Base-by-base conservation (phyloP, 2,888 invertebrate species). In the Orthosia incerta region DNA sequence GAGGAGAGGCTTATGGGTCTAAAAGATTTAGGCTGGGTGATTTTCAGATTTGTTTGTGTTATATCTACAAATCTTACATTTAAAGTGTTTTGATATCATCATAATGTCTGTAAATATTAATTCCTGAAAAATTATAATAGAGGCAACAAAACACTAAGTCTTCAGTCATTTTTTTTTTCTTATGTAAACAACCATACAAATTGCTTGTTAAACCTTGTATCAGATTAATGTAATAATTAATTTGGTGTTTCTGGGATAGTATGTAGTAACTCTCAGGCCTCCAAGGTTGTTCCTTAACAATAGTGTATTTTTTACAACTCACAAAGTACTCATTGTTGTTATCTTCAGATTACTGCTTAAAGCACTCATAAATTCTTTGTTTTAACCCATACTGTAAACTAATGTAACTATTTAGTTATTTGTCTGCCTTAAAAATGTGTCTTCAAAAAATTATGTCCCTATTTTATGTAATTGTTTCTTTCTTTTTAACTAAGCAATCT, bases 231-330 rank as follows among this genome's bases (percentile, higher is more conserved):
- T 23, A 20, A 39, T 56, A 61, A 65, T 63, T 67, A 53, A 60
- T 82, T 57, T 53, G 9, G n/a, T 64, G 45, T 64, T 55, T 83
- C 39, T 59, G 31, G 46, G 45, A 46, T 74, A 56, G 48, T 70
- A 56, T 3, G 9, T 46, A n/a, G n/a, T n/a, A 56, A 63, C 65
- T 74, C n/a, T 45, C 46, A 50, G 60, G 26, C 48, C 15, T 62
- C 26, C 69, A 73, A 79, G 83, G 83, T 72, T 77, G 26, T 53
- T 63, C 23, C 1, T 26, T 20, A 61, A 85, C 85, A 83, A 85
- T 79, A 66, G 70, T 74, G 45, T 75, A 69, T 71, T 82, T 74
- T 82, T 75, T 75, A 61, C 62, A 65, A 66, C 50, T 56, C 15
- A 15, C 31, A 15, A 68, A 63, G 63, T 66, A 66, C 51, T 69